A percentile compares a stretch with the other conserved stretches of the same genome.
Evolutionary conservation across 1,140 invertebrate species (phyloP).

Genomic region (Globodera rostochiensis): DNA sequence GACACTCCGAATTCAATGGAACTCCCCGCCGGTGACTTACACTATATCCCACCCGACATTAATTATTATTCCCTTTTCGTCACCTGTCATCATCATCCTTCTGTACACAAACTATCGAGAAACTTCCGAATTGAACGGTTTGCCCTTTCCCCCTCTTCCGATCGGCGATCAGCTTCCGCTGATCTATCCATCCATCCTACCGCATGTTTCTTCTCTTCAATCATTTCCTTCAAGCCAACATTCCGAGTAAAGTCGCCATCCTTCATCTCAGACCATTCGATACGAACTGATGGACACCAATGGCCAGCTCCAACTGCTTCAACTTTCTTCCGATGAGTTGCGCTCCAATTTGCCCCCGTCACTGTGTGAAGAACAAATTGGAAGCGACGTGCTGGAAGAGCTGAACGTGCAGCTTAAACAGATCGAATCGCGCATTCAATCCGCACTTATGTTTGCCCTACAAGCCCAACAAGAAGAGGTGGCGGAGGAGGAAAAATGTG

Average conservation of each 20-base stretch:
- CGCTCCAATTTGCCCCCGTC: slow-evolving; percentile 41
- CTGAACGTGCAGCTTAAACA: slow-evolving; percentile 36
- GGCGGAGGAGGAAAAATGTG: background rate
- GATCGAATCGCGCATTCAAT: slow-evolving; percentile 42
- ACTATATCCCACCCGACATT: too few relatives aligned
- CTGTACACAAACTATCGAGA: too few relatives aligned
- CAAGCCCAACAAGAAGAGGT: slow-evolving; percentile 29
- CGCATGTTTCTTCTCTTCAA: background rate
- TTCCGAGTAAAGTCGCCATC: background rate
- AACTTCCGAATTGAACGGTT: background rate
- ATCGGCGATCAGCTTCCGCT: background rate
- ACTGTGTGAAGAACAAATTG: slow-evolving; percentile 16
- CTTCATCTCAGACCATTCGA: slow-evolving; percentile 38
- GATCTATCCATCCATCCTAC: background rate
- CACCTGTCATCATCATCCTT: too few relatives aligned
- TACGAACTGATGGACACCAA: slow-evolving; percentile 50
- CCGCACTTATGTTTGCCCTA: slow-evolving; percentile 38
- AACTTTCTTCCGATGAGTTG: slow-evolving; percentile 46
- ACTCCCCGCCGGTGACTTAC: background rate
- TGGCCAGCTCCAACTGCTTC: slow-evolving; percentile 39
- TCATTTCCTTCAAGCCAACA: background rate
- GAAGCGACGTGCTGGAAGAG: slow-evolving; percentile 35
- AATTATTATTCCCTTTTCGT: too few relatives aligned
- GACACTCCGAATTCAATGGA: background rate
- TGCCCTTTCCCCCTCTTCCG: background rate